Conservation (phyloP, 92 coral and sea anemone species). For the Zoanthus sociatus region DNA sequence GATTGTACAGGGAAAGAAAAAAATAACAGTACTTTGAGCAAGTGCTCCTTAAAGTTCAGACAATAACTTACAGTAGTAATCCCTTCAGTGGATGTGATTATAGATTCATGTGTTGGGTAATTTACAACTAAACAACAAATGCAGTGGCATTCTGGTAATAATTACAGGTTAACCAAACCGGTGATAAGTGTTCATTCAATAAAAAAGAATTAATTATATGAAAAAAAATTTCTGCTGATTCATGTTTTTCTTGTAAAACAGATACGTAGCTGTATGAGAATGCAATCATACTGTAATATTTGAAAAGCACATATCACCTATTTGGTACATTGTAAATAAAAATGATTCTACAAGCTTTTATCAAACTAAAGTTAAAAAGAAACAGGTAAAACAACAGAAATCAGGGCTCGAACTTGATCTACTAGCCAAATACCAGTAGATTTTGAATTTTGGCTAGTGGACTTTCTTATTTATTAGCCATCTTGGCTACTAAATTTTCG, state of each 20-base stretch:
- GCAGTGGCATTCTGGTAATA: background rate
- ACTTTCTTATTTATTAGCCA: no score
- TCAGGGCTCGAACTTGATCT: no score
- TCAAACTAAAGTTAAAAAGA: background rate
- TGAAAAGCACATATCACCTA: background rate
- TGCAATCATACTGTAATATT: background rate
- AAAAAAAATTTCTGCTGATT: background rate
- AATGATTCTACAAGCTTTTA: background rate
- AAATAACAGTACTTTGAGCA: background rate
- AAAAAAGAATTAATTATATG: background rate
- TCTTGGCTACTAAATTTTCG: no score
- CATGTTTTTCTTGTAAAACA: background rate
- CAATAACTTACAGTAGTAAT: background rate
- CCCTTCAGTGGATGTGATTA: slow-evolving; percentile 3
- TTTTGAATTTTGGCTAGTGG: no score
- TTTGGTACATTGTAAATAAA: slow-evolving; percentile 1
- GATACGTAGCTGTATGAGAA: background rate
- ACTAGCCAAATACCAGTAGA: no score
- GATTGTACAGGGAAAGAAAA: slow-evolving; percentile 13
- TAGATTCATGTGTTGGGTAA: background rate
- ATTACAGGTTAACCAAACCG: background rate
- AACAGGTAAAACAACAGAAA: background rate
- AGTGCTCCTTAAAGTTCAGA: background rate
- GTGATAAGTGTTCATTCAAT: background rate
- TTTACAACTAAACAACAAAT: background rate